phyloP scores from a whole-genome alignment of 2,888 invertebrate genomes.

The Parapristionchus giblindavisi region DNA sequence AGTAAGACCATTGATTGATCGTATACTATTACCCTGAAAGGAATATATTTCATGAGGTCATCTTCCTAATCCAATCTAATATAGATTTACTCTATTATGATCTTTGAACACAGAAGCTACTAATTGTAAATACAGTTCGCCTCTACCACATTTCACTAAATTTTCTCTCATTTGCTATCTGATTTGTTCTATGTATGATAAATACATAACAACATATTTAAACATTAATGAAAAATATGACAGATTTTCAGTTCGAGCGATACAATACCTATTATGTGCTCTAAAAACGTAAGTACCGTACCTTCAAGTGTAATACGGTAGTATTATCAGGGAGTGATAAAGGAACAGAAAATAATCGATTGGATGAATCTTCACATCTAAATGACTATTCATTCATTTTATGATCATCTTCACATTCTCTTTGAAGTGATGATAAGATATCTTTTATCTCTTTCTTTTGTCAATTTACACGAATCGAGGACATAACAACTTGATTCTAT shows the following conservation, averaged over 20 bases:
- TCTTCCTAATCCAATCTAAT: neutral
- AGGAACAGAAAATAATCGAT: slow-evolving; percentile 23
- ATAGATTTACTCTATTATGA: neutral
- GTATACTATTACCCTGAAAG: slow-evolving; percentile 26
- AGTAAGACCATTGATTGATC: neutral
- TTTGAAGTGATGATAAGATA: neutral
- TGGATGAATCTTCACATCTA: slow-evolving; percentile 23
- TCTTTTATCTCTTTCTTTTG: neutral
- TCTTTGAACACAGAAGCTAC: neutral
- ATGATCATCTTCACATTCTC: neutral
- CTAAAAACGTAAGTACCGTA: neutral
- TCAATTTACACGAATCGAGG: too few species aligned
- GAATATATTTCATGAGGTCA: neutral
- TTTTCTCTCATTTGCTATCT: neutral
- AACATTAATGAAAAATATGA: too few species aligned
- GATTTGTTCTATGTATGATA: neutral
- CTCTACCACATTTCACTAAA: neutral
- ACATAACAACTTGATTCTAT: too few species aligned
- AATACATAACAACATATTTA: too few species aligned
- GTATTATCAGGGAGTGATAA: slow-evolving; percentile 22
- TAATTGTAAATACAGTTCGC: neutral
- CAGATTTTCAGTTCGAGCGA: neutral
- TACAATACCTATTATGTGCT: neutral
- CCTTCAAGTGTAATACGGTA: slow-evolving; percentile 36
- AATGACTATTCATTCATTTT: neutral